Base-by-base conservation (phyloP, 2,888 invertebrate genomes). In the Torymus auratus region DNA sequence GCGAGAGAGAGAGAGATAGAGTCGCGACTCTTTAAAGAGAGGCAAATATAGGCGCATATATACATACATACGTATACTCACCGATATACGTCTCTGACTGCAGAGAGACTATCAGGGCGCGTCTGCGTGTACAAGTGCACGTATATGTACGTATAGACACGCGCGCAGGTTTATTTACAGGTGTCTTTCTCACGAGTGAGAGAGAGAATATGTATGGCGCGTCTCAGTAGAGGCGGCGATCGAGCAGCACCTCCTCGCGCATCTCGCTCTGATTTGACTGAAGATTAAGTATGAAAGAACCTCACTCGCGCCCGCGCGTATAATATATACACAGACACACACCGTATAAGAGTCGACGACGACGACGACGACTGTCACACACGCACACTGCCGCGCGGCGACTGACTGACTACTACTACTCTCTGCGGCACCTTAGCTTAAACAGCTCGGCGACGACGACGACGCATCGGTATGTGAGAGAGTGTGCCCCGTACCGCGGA, bases 401-500 rank as follows among this genome's bases (percentile, higher is more conserved):
- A 23, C 23, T 41, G 11, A 58, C 58, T 58, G n/a, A n/a, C 23
- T 53, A n/a, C 23, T 53, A n/a, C 20, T 20, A 20, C 23, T 61
- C 17, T 61, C 11, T 20, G 15, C 11, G 20, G 20, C 20, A 20
- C 20, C 20, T 20, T 20, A 20, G 20, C 20, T 20, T 20, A 20
- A 20, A 20, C 20, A 20, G 20, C 20, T 20, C 20, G 20, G 20
- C 20, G 20, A 20, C 20, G 20, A 20, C 20, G 20, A 20, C 20
- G 68, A 73, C 70, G 78, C 75, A 82, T 82, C 82, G 82, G 82
- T 78, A 82, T 20, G 20, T 20, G 20, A 20, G 20, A 20, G 20
- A 20, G 20, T 20, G 20, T 82, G 82, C 68, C 74, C 64, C 23
- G 50, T 14, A 53, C 7, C 69, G 23, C 28, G 2, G 20, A 20